phyloP scores from a whole-genome alignment of 2,797 vertebrate species.

The Pangasius krempfi region DNA sequence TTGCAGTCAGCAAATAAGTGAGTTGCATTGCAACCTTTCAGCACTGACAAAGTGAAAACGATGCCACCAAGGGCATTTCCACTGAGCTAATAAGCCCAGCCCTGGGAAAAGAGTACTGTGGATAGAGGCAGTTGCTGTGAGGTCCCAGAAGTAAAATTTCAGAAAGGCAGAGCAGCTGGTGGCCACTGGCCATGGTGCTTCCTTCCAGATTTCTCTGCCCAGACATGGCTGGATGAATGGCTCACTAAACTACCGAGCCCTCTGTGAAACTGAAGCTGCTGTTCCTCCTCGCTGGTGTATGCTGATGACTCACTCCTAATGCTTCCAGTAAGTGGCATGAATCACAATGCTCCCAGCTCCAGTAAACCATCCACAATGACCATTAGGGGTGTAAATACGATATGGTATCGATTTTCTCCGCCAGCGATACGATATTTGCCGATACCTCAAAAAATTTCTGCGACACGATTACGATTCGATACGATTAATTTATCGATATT shows the following conservation, averaged over 20 bases:
- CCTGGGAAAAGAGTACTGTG: conserved; percentile 1
- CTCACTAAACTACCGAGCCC: neutral
- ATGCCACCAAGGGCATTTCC: conserved; percentile 34
- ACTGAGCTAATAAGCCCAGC: conserved; percentile 15
- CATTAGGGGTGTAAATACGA: too few relatives aligned
- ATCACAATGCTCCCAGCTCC: conserved; percentile 7
- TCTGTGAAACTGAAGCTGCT: conserved; percentile 25
- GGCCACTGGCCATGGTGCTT: conserved; percentile 14
- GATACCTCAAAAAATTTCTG: too few relatives aligned
- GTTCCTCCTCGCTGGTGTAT: neutral
- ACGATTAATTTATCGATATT: too few relatives aligned
- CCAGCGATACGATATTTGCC: too few relatives aligned
- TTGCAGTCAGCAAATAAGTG: neutral
- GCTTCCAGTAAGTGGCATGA: conserved; percentile 25
- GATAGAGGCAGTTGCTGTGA: conserved; percentile 29
- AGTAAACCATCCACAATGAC: neutral
- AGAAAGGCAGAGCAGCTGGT: conserved; percentile 39
- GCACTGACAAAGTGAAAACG: conserved; percentile 9
- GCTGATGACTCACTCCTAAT: conserved; percentile 33
- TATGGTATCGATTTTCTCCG: too few relatives aligned
- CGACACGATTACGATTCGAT: too few relatives aligned
- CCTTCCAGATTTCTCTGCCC: conserved; percentile 31
- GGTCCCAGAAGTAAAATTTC: conserved; percentile 45
- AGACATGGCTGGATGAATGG: conserved; percentile 33
- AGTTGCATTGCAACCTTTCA: neutral